A percentile compares a stretch with the other conserved stretches of the same genome.
phyloP scores from a whole-genome alignment of 1,140 invertebrate genomes.

The Dermatophagoides farinae region DNA sequence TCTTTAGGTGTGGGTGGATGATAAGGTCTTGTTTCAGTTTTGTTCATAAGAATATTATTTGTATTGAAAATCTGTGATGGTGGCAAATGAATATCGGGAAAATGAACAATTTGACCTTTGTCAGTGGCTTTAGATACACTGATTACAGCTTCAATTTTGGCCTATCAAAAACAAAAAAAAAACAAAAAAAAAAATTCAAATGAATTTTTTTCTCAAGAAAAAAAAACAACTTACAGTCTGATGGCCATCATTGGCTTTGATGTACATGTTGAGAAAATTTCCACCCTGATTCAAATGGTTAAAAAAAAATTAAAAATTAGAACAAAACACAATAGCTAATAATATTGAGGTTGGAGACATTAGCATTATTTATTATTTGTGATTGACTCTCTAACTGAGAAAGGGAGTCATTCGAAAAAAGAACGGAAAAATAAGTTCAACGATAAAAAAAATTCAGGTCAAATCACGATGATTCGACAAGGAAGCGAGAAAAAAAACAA shows the following conservation, averaged over 20 bases:
- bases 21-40: neutral
- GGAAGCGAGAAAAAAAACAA: no score
- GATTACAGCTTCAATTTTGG: constrained; percentile 46
- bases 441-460: no score
- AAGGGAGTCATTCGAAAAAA: no score
- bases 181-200: no score
- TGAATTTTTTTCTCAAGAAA: no score
- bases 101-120: neutral
- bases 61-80: neutral
- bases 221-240: constrained; percentile 15
- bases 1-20: neutral
- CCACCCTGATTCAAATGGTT: constrained; percentile 11
- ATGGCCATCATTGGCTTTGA: constrained; percentile 18
- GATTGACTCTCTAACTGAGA: no score
- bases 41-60: neutral
- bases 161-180: constrained; percentile 19
- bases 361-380: no score
- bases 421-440: no score
- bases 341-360: no score
- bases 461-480: no score
- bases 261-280: constrained; percentile 16
- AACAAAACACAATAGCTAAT: no score
- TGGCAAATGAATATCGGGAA: neutral
- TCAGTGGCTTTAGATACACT: constrained; percentile 15
- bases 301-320: constrained; percentile 1